Conservation (phyloP, 2,797 vertebrate genomes). For the Betta splendens region DNA sequence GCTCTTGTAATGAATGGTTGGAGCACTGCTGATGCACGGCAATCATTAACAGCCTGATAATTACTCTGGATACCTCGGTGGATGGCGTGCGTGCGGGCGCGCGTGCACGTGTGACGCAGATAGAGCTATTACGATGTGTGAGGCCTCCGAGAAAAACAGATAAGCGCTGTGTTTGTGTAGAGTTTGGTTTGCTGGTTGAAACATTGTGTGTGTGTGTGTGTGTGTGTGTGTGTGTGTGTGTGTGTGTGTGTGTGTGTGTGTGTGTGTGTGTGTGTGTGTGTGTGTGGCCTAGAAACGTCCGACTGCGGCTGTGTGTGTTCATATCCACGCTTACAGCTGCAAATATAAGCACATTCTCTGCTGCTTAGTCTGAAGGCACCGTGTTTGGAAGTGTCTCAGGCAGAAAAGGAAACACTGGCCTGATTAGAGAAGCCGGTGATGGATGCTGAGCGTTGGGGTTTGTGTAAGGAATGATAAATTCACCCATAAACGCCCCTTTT, state of each 20-base stretch:
- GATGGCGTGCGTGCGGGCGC: constrained; percentile 49
- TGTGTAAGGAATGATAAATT: constrained; percentile 16
- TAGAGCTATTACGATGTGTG: constrained; percentile 73
- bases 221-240: constrained; percentile 60
- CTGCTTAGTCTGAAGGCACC: constrained; percentile 40
- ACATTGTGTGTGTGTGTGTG: constrained; percentile 36
- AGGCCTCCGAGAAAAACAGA: constrained; percentile 71
- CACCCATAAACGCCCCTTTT: constrained; percentile 6
- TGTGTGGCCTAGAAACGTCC: constrained; percentile 68
- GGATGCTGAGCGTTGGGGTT: constrained; percentile 31
- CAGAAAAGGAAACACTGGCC: constrained; percentile 25
- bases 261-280: constrained; percentile 32
- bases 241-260: constrained; percentile 50
- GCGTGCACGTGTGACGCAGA: constrained; percentile 57
- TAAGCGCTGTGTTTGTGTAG: constrained; percentile 62
- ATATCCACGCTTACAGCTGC: constrained; percentile 60
- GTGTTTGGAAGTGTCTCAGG: constrained; percentile 50
- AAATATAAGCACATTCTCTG: constrained; percentile 50
- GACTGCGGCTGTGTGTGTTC: constrained; percentile 51
- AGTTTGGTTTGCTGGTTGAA: constrained; percentile 58
- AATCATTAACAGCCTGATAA: constrained; percentile 92
- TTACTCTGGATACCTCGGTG: constrained; percentile 89
- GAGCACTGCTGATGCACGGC: constrained; percentile 83
- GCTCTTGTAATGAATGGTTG: constrained; percentile 89
- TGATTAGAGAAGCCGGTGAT: constrained; percentile 44